A percentile compares a stretch with the other conserved stretches of the same genome.
phyloP scores from a whole-genome alignment of 2,888 invertebrate species.

The Eumacrocentrus americanus region DNA sequence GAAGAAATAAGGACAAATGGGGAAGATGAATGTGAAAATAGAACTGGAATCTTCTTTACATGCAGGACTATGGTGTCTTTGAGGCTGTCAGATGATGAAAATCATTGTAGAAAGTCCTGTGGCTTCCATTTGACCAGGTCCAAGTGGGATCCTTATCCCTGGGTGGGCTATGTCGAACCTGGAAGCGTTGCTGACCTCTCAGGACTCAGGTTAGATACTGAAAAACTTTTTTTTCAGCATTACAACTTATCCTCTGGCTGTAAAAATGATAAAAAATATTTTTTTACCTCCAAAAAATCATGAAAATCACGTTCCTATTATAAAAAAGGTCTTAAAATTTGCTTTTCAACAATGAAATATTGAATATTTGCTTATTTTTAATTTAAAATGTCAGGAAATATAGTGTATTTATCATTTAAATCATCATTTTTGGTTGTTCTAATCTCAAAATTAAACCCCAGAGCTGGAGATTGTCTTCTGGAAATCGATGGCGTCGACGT shows the following conservation, averaged over 20 bases:
- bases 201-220: slow-evolving; percentile 64
- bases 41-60: slow-evolving; percentile 12
- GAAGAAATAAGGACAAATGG: slow-evolving; percentile 40
- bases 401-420: no score
- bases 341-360: no score
- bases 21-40: slow-evolving; percentile 25
- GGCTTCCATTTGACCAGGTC: slow-evolving; percentile 78
- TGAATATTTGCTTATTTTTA: no score
- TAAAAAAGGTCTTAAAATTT: no score
- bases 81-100: slow-evolving; percentile 28
- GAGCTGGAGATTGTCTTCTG: slow-evolving; percentile 74
- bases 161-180: slow-evolving; percentile 73
- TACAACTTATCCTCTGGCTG: neutral
- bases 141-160: slow-evolving; percentile 83
- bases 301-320: no score
- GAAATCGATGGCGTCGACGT: slow-evolving; percentile 69
- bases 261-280: no score
- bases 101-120: slow-evolving; percentile 59
- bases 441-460: slow-evolving; percentile 27
- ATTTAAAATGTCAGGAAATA: no score
- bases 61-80: slow-evolving; percentile 36
- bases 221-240: neutral
- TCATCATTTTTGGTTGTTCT: no score
- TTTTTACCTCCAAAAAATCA: no score
- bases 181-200: slow-evolving; percentile 69